Evolutionary conservation across 2,113 vertebrate species (phyloP), one percentile per base, ranked within the genome.

Genomic region (Myrmecobius fasciatus): DNA sequence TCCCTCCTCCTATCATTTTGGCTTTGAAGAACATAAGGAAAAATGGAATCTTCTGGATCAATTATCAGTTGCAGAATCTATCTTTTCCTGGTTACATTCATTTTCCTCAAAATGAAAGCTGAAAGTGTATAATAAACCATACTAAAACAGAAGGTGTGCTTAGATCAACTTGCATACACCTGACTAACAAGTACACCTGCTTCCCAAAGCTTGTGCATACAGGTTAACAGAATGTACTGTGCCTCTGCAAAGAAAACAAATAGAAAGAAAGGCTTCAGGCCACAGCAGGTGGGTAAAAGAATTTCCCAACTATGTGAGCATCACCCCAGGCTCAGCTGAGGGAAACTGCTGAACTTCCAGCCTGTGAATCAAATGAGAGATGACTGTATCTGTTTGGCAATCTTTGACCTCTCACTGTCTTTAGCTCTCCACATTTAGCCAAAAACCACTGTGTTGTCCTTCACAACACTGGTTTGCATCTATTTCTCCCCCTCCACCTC

Each of bases 31-130:
- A 48, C 24, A 56, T 56, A 91, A 93, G 60, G 95, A 96, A 93
- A 95, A 96, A 96, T 67, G 93, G n/a, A 92, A 96, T 89, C 88
- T 91, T 11, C 88, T 54, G 88, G n/a, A 94, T 95, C 95, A 97
- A 95, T 91, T 93, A 94, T 67, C 90, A 94, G 54, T 90, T 96
- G 95, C 83, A 96, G 53, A 97, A 94, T 90, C 75, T 96, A 52
- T 94, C 51, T 91, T 93, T 94, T 46, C 52, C 53, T 91, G 8
- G 43, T 91, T 51, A 93, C 46, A 54, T 91, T 92, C 43, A 93
- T 83, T 60, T 89, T 17, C 25, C 49, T 91, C 67, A 52, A 90
- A 91, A 48, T 53, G 8, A 52, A 53, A 53, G 52, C 22, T 9
- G 56, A 60, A 31, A 60, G 51, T 94, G 92, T 53, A 3, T 89